These are phyloP conservation scores for Hecatera dysodea DNA, from an alignment of 2,888 invertebrate genomes.

Conservation along the genomic window DNA sequence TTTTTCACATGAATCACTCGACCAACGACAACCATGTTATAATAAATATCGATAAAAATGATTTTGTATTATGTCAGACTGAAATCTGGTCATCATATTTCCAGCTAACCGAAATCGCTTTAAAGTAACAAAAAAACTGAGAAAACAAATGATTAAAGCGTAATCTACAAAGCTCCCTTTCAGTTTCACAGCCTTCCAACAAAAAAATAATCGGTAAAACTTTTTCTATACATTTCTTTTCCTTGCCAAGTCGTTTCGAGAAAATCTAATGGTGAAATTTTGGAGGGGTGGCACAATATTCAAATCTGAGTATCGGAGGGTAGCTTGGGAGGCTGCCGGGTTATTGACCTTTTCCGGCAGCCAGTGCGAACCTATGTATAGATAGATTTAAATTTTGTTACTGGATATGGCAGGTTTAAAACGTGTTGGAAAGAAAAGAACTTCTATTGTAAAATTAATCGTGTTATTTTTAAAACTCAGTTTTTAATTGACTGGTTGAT, in stretches of 20 bases:
- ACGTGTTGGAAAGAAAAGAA: neutral
- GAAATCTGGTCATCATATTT: neutral
- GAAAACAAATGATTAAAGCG: slow-evolving; percentile 35
- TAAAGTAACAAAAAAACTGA: slow-evolving; percentile 23
- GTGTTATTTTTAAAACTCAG: no score
- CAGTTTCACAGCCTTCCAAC: slow-evolving; percentile 15
- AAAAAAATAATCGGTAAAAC: slow-evolving; percentile 46
- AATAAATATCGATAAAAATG: neutral
- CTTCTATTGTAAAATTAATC: no score
- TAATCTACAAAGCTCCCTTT: slow-evolving; percentile 39
- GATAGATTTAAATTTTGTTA: slow-evolving; percentile 52
- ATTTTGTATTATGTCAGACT: neutral
- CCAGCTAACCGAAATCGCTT: neutral
- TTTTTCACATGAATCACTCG: neutral
- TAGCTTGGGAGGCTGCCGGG: slow-evolving; percentile 77
- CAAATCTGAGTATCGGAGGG: slow-evolving; percentile 86
- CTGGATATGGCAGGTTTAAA: slow-evolving; percentile 64
- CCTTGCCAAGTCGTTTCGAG: slow-evolving; percentile 68
- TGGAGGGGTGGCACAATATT: slow-evolving; percentile 81
- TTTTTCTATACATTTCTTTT: slow-evolving; percentile 61
- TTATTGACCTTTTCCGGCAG: slow-evolving; percentile 84
- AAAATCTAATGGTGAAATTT: slow-evolving; percentile 84
- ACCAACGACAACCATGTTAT: neutral
- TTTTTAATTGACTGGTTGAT: neutral
- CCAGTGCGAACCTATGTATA: slow-evolving; percentile 76